Evolutionary conservation across 2,797 vertebrate genomes (phyloP).

Genomic region (Ptychadena robeensis): DNA sequence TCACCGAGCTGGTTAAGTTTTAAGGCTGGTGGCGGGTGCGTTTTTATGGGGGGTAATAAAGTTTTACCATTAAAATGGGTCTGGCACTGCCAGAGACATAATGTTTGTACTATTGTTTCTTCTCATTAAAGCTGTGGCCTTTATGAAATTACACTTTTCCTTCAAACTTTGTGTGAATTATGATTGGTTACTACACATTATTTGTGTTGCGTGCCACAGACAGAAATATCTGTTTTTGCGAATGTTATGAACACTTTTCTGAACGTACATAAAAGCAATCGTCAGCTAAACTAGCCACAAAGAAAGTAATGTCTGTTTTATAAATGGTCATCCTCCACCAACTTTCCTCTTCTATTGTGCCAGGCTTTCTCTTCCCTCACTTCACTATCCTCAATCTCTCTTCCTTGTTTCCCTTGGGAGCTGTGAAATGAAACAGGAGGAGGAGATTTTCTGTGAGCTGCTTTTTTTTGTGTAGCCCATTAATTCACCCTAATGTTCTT

Average conservation of each 20-base stretch:
- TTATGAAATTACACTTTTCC: too few species aligned
- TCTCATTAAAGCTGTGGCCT: too few species aligned
- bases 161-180: too few species aligned
- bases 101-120: too few species aligned
- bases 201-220: not conserved
- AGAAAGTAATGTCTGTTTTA: slow-evolving; percentile 39
- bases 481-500: slow-evolving; percentile 66
- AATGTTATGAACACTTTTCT: not conserved
- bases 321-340: slow-evolving; percentile 28
- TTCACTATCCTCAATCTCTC: slow-evolving; percentile 23
- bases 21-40: too few species aligned
- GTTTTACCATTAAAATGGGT: too few species aligned
- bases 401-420: slow-evolving; percentile 46
- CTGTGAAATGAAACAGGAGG: slow-evolving; percentile 57
- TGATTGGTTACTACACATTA: not conserved
- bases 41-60: too few species aligned
- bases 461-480: slow-evolving; percentile 65
- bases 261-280: slow-evolving; percentile 1
- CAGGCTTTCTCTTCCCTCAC: slow-evolving; percentile 24
- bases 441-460: slow-evolving; percentile 67
- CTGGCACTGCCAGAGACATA: too few species aligned
- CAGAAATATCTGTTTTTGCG: not conserved
- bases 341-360: slow-evolving; percentile 25
- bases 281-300: slow-evolving; percentile 9
- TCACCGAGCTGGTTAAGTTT: too few species aligned